phyloP scores from a whole-genome alignment of 2,888 invertebrate genomes.

The Balanococcus diminutus region DNA sequence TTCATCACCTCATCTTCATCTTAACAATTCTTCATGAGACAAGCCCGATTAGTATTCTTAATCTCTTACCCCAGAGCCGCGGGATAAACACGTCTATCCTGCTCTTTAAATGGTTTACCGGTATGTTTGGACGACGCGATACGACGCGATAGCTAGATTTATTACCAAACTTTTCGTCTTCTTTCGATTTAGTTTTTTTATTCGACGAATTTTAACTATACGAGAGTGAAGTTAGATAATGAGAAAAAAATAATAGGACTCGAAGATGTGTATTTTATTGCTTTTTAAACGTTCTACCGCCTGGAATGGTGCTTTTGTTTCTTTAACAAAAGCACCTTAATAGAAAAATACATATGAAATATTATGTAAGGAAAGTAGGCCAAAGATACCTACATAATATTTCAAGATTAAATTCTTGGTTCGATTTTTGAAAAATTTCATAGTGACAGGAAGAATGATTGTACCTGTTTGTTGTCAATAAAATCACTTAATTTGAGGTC shows the following conservation, averaged over 20 bases:
- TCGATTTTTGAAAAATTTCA: neutral
- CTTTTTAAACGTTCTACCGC: neutral
- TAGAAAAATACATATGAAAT: neutral
- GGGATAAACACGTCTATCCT: neutral
- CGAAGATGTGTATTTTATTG: neutral
- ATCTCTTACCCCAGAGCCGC: neutral
- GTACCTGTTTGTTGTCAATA: neutral
- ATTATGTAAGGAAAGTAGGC: neutral
- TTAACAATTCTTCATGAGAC: neutral
- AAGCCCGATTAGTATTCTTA: neutral
- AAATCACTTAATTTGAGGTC: neutral
- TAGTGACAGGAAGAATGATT: neutral
- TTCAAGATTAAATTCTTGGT: neutral
- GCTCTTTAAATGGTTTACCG: neutral
- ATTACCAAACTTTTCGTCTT: neutral
- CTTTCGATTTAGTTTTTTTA: neutral
- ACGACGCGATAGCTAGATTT: neutral
- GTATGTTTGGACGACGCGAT: neutral
- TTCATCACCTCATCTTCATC: neutral
- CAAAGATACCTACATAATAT: neutral
- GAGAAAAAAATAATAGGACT: neutral
- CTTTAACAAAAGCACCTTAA: neutral
- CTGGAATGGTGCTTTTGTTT: neutral
- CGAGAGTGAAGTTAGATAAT: neutral
- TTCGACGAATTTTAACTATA: neutral